Base-by-base conservation (phyloP, 2,797 vertebrate species). In the Sebastes oblongus region DNA sequence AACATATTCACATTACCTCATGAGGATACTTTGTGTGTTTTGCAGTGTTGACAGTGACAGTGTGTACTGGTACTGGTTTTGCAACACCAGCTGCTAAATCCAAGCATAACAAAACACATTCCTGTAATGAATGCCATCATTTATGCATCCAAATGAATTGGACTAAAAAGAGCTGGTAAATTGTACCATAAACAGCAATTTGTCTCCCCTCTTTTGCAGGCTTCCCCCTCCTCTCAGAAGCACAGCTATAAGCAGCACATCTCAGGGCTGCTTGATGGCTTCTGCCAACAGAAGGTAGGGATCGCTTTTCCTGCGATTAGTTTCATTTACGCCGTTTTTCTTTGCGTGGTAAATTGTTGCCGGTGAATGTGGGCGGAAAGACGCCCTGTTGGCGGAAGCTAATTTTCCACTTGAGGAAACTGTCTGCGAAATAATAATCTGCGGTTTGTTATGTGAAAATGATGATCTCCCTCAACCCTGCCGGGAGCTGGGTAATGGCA, bases 381-480 rank as follows among this genome's bases (percentile, higher is more conserved):
- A 87, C 66, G 65, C 82, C 77, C 69, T 84, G 58, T 83, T 89
- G 84, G 89, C 55, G 85, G 89, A 89, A 91, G 88, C 88, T 94
- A 92, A 95, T 95, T 95, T 95, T 95, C 93, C 94, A 95, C 93
- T 91, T 87, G 92, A 95, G 92, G 88, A 93, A 93, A 93, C 90
- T 85, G 91, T 92, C 91, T 83, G 90, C 81, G 82, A 91, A 94
- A 94, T 93, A 94, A 96, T 95, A 96, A 96, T 94, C 91, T 87
- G 88, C 80, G 76, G 88, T 93, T 96, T 96, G 90, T 91, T 95
- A 95, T 95, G 91, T 93, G 88, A 92, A 90, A 93, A 88, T 88
- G 91, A 93, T 90, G 78, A 92, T 95, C 93, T 87, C 85, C 89
- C 86, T 74, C 81, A 70, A 68, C 85, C 81, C 88, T 85, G 91